Conservation (phyloP, 2,113 vertebrate genomes). For the Corvus hawaiiensis region DNA sequence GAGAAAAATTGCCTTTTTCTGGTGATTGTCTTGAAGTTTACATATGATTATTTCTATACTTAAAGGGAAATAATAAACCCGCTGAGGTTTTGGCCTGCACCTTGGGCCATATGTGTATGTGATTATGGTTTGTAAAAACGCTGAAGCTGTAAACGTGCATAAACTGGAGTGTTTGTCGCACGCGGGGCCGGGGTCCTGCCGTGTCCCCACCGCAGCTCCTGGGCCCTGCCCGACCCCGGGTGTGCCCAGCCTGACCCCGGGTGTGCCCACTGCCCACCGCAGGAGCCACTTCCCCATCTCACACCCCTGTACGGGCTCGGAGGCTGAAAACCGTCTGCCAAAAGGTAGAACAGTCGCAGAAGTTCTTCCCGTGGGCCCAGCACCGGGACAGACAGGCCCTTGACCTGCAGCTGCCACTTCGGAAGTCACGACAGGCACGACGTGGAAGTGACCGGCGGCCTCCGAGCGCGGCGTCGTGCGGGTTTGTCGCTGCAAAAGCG, state of each 20-base stretch:
- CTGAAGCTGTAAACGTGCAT: fast-evolving
- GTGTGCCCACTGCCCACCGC: fast-evolving
- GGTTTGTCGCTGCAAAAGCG: fast-evolving
- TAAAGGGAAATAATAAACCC: neutral
- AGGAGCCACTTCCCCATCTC: fast-evolving
- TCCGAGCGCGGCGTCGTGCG: fast-evolving
- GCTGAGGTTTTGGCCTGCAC: neutral
- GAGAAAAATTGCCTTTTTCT: neutral
- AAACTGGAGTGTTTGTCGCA: fast-evolving
- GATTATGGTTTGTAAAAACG: fast-evolving
- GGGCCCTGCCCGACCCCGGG: neutral
- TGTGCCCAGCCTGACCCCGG: neutral
- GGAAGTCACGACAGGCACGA: fast-evolving
- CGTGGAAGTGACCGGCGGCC: fast-evolving
- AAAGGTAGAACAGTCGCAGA: fast-evolving
- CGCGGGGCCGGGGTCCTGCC: fast-evolving
- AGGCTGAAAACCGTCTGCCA: fast-evolving
- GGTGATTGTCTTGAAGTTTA: neutral
- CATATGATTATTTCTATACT: neutral
- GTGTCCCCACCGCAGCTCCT: fast-evolving
- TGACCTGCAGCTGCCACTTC: fast-evolving
- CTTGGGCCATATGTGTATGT: fast-evolving
- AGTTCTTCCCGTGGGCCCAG: fast-evolving
- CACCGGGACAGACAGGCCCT: fast-evolving
- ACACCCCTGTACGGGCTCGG: fast-evolving